Evolutionary conservation across 2,113 vertebrate genomes (phyloP).

Genomic region (Scolopax mira): DNA sequence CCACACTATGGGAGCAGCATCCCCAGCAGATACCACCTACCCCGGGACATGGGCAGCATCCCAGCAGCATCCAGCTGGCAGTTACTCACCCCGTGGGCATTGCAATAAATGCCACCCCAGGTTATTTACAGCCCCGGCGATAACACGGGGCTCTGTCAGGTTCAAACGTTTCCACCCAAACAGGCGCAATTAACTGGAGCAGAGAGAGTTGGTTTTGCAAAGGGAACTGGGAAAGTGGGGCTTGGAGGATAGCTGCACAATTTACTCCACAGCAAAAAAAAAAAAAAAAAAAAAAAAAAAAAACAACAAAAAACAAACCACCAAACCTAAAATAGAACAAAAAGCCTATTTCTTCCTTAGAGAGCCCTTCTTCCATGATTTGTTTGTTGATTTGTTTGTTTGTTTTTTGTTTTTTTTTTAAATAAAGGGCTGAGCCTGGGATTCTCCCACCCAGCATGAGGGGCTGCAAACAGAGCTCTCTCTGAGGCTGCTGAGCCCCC

Average conservation of each 20-base stretch:
- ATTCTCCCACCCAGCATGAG: background rate
- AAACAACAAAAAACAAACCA: background rate
- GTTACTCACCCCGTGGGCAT: background rate
- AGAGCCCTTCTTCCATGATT: background rate
- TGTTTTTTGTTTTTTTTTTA: background rate
- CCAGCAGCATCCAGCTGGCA: background rate
- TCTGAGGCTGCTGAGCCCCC: accelerated
- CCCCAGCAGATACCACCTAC: background rate
- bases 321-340: background rate
- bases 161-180: background rate
- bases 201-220: background rate
- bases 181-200: background rate
- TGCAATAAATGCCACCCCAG: background rate
- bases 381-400: background rate
- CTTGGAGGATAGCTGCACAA: background rate
- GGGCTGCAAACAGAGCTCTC: background rate
- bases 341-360: background rate
- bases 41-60: background rate
- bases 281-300: background rate
- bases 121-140: background rate
- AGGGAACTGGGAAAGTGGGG: background rate
- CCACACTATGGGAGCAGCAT: background rate
- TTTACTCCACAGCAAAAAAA: background rate
- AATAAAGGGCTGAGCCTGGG: background rate
- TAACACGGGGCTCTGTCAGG: background rate